Conservation (phyloP, 2,113 vertebrate species). For the Rhinoderma darwinii region DNA sequence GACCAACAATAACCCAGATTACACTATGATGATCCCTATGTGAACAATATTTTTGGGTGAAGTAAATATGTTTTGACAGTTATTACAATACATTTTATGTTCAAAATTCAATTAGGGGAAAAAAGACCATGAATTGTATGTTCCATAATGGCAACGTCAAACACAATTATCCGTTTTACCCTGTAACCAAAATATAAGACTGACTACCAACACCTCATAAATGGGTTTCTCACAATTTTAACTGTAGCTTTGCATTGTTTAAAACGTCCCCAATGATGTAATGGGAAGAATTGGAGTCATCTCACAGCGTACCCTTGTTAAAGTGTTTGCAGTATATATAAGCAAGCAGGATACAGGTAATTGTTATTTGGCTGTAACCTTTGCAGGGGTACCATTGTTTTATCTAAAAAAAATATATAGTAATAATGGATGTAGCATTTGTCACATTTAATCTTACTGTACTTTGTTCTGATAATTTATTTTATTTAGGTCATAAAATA, state of each 20-base stretch:
- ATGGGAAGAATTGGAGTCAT: background rate
- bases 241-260: background rate
- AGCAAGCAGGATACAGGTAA: background rate
- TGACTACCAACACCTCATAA: background rate
- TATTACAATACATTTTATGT: background rate
- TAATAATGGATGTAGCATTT: background rate
- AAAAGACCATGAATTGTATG: background rate
- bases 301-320: background rate
- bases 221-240: conserved; percentile 8
- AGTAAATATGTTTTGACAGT: background rate
- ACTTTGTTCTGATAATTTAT: too few relatives aligned
- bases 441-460: background rate
- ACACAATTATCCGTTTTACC: conserved; percentile 19
- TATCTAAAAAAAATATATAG: too few relatives aligned
- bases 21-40: background rate
- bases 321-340: background rate
- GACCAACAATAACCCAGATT: background rate
- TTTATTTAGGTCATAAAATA: too few relatives aligned
- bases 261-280: conserved; percentile 19
- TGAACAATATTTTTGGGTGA: background rate
- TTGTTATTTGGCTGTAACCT: background rate
- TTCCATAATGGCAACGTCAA: background rate
- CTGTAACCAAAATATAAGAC: background rate
- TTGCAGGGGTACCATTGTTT: background rate
- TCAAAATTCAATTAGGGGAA: background rate